Percentiles rank a stretch among this genome's conserved stretches.
phyloP scores from a whole-genome alignment of 64 coral and sea anemone genomes.

The Astreopora myriophthalma region DNA sequence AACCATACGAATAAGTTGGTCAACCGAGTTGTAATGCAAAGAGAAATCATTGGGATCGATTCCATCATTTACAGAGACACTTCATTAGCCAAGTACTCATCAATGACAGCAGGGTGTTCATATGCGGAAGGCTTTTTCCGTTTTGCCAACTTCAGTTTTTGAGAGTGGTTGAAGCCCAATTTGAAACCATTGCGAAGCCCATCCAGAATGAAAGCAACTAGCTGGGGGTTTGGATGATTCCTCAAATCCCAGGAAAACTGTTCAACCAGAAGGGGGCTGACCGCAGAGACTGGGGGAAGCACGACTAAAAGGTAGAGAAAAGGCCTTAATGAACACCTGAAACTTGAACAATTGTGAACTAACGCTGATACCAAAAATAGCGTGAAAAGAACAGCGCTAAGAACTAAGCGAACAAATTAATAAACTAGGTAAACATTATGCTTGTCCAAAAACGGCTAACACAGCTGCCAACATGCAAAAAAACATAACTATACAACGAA shows the following conservation, averaged over 20 bases:
- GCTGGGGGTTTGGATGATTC: background rate
- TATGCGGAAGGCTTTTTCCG: background rate
- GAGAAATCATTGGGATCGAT: background rate
- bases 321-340: too few species aligned
- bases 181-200: background rate
- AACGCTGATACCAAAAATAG: too few species aligned
- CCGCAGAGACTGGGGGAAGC: background rate
- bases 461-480: too few species aligned
- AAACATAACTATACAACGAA: too few species aligned
- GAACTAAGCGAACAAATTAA: too few species aligned
- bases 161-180: background rate
- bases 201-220: background rate
- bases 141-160: background rate
- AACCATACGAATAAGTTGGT: background rate
- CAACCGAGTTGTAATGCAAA: background rate
- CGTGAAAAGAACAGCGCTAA: too few species aligned
- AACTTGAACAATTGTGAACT: too few species aligned
- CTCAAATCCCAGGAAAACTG: background rate
- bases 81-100: background rate
- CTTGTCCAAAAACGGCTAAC: too few species aligned
- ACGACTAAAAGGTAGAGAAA: background rate
- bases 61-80: slow-evolving; percentile 34
- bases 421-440: too few species aligned
- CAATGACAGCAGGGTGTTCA: background rate
- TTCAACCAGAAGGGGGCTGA: background rate